A percentile compares a stretch with the other conserved stretches of the same genome.
These are phyloP conservation scores for Chrysogorgia sp. DNA, from an alignment of 92 coral and sea anemone species.

Conservation along the genomic window DNA sequence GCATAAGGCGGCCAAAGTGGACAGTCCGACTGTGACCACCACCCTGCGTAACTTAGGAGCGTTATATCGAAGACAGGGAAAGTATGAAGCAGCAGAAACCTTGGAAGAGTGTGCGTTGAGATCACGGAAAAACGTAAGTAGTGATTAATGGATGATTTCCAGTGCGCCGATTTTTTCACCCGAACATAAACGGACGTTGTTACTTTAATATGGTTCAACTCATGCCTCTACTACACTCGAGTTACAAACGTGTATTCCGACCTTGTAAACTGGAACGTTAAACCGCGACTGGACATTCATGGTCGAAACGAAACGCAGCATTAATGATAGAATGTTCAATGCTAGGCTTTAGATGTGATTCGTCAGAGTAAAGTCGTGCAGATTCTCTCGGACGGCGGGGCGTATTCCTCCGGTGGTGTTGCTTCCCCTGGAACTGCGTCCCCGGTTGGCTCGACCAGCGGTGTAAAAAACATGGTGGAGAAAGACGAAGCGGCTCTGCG, in stretches of 20 bases:
- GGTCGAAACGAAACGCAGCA: constrained; percentile 38
- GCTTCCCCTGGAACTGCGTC: constrained; percentile 77
- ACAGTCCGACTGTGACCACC: constrained; percentile 98
- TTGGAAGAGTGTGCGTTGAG: constrained; percentile 98
- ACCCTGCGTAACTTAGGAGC: constrained; percentile 98
- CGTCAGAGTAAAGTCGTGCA: constrained; percentile 98
- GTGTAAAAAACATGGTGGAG: constrained; percentile 59
- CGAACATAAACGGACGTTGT: constrained; percentile 48
- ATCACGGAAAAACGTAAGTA: constrained; percentile 89
- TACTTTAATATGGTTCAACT: no score
- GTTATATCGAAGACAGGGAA: constrained; percentile 95
- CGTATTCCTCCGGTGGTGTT: constrained; percentile 70
- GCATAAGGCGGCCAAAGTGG: constrained; percentile 99
- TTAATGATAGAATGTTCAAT: constrained; percentile 44
- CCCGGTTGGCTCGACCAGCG: constrained; percentile 66
- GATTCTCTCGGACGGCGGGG: constrained; percentile 86
- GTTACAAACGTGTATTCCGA: no score
- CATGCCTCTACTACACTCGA: no score
- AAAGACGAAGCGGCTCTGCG: constrained; percentile 66
- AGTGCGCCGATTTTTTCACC: neutral
- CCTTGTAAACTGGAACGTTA: no score
- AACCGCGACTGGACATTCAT: no score
- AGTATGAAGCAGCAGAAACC: constrained; percentile 97
- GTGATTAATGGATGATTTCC: constrained; percentile 25
- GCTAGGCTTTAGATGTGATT: constrained; percentile 94